Base-by-base conservation (phyloP, 2,113 vertebrate genomes). In the Salvelinus namaycush region DNA sequence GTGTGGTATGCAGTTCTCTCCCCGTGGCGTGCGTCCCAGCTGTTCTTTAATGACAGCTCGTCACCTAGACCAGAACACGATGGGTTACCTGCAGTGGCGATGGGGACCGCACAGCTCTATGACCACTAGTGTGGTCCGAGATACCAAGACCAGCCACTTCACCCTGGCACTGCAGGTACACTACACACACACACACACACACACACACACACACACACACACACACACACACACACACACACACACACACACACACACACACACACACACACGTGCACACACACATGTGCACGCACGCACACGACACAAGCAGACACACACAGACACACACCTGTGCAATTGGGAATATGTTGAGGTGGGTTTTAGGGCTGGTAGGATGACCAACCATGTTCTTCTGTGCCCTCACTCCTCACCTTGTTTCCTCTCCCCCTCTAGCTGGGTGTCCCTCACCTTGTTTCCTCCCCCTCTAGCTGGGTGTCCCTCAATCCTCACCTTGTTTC, bases 71-170 rank as follows among this genome's bases (percentile, higher is more conserved):
- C 95, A 96, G 93, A 97, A 99, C 93, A 99, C 97, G 0, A 96
- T 98, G 94, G 97, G 97, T 2, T 99, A 98, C 81, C 70, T 99
- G 59, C 97, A 99, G 91, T 99, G 96, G 96, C 94, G 97, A 0
- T 97, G 97, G 95, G 97, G 97, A 3, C 92, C 93, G 83, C 96
- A 96, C 91, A 98, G 97, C 0, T 95, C 97, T 89, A 99, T 99
- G 97, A 98, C 96, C 66, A 97, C 97, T 0, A 99, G 97, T 29
- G 80, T 99, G 0, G 97, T 98, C 68, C 91, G 97, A 24, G 97
- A 99, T 87, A 99, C 97, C 4, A 97, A 97, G 79, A 96, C 89
- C 90, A 97, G 96, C 89, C 97, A 99, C 81, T 95, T 97, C 83
- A 97, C 96, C 0, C 51, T 98, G 76, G 96, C 96, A 0, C 86